These are phyloP conservation scores for Neodiprion pinetum DNA, from an alignment of 1,140 invertebrate genomes.

Conservation along the genomic window DNA sequence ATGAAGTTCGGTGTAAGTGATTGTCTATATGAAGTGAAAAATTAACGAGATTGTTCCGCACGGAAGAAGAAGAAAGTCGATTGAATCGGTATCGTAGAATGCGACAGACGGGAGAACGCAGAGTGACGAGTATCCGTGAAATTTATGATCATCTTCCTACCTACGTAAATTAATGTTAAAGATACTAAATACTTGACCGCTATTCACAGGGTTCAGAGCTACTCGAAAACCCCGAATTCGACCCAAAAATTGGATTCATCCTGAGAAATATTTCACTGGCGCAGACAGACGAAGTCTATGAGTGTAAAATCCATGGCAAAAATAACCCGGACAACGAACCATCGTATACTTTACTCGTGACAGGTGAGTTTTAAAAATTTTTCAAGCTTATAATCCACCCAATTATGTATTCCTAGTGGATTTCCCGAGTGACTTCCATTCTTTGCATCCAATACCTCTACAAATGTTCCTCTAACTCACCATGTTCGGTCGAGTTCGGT, in stretches of 20 bases:
- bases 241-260: slow-evolving; percentile 68
- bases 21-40: slow-evolving; percentile 32
- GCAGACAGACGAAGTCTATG: slow-evolving; percentile 50
- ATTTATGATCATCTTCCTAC: slow-evolving; percentile 26
- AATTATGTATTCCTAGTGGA: too few relatives aligned
- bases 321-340: slow-evolving; percentile 27
- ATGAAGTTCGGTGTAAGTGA: slow-evolving; percentile 44
- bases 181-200: slow-evolving; percentile 46
- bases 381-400: slow-evolving; percentile 33
- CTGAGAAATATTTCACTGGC: slow-evolving; percentile 57
- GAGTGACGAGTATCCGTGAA: slow-evolving; percentile 10
- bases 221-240: slow-evolving; percentile 56
- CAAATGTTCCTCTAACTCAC: too few relatives aligned
- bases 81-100: slow-evolving; percentile 1
- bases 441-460: too few relatives aligned
- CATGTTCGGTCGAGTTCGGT: not conserved
- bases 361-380: slow-evolving; percentile 56
- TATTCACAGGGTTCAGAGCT: slow-evolving; percentile 38
- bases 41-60: slow-evolving; percentile 39
- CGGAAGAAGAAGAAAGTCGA: slow-evolving; percentile 19
- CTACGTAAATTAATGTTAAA: slow-evolving; percentile 46
- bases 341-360: slow-evolving; percentile 52
- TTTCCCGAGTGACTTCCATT: too few relatives aligned
- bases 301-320: slow-evolving; percentile 56
- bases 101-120: not conserved